These are phyloP conservation scores for Megaptera novaeangliae DNA, from an alignment of 2,113 vertebrate genomes.

Conservation along the genomic window DNA sequence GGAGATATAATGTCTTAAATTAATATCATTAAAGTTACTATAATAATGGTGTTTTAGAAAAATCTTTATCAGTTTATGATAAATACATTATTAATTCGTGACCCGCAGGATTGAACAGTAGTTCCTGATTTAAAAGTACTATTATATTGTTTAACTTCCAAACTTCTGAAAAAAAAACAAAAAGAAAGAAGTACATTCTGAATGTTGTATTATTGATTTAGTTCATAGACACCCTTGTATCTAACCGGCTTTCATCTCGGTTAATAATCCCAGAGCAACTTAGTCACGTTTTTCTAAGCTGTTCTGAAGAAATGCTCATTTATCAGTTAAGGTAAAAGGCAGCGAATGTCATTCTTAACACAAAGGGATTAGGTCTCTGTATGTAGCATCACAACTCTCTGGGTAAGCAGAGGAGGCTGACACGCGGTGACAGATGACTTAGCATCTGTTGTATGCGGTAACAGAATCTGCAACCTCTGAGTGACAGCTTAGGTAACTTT, in stretches of 20 bases:
- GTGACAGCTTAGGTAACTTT: slow-evolving; percentile 41
- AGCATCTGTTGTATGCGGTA: background rate
- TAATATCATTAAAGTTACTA: background rate
- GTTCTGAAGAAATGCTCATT: slow-evolving; percentile 46
- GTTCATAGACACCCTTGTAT: background rate
- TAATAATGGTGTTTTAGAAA: background rate
- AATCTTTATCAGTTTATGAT: background rate
- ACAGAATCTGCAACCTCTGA: slow-evolving; percentile 6
- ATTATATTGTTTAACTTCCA: slow-evolving; percentile 49
- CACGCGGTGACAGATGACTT: background rate
- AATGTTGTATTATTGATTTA: slow-evolving; percentile 57
- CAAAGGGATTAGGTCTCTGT: slow-evolving; percentile 48
- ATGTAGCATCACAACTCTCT: slow-evolving; percentile 15
- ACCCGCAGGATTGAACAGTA: background rate
- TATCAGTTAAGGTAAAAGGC: slow-evolving; percentile 45
- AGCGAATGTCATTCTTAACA: slow-evolving; percentile 49
- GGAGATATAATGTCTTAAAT: background rate
- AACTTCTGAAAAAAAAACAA: background rate
- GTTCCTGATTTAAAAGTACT: background rate
- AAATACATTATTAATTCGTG: background rate
- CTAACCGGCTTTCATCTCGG: background rate
- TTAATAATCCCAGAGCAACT: slow-evolving; percentile 26
- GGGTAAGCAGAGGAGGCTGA: background rate
- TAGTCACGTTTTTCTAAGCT: background rate
- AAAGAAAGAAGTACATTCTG: background rate